These are phyloP conservation scores for Malacosoma neustria DNA, from an alignment of 2,888 invertebrate genomes.

Conservation along the genomic window DNA sequence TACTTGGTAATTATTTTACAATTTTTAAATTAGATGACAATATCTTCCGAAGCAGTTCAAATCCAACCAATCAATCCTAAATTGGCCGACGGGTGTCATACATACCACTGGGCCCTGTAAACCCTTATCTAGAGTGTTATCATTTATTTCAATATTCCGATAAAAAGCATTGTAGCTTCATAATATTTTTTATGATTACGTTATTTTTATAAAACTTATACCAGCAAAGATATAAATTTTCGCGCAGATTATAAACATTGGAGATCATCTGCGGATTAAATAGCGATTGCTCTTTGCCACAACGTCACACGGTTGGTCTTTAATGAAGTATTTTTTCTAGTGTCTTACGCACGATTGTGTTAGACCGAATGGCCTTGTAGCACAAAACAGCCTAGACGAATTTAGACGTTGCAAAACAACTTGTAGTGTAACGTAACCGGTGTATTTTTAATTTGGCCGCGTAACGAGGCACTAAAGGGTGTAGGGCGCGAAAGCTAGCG, in stretches of 20 bases:
- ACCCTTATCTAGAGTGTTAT: too few species aligned
- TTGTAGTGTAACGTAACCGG: slow-evolving; percentile 14
- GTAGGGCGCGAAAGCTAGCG: slow-evolving; percentile 21
- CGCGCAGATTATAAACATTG: not conserved
- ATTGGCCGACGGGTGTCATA: too few species aligned
- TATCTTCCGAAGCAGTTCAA: too few species aligned
- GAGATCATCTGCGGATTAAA: not conserved
- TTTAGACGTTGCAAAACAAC: slow-evolving; percentile 33
- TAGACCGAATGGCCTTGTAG: slow-evolving; percentile 47
- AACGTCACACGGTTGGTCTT: slow-evolving; percentile 43
- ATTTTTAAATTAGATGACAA: too few species aligned
- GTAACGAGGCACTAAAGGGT: slow-evolving; percentile 42
- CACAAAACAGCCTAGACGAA: slow-evolving; percentile 30
- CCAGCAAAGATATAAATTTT: not conserved
- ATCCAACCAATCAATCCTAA: too few species aligned
- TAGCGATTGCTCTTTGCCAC: slow-evolving; percentile 24
- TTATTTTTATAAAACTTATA: too few species aligned
- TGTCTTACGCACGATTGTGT: slow-evolving; percentile 47
- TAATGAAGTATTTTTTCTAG: slow-evolving; percentile 57
- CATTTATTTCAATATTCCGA: too few species aligned
- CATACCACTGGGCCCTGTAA: too few species aligned
- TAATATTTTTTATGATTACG: too few species aligned
- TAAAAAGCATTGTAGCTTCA: too few species aligned
- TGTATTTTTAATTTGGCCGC: slow-evolving; percentile 20
- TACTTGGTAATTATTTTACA: too few species aligned